phyloP scores from a whole-genome alignment of 2,888 invertebrate genomes.

The Scaptodrosophila latifasciaeformis region DNA sequence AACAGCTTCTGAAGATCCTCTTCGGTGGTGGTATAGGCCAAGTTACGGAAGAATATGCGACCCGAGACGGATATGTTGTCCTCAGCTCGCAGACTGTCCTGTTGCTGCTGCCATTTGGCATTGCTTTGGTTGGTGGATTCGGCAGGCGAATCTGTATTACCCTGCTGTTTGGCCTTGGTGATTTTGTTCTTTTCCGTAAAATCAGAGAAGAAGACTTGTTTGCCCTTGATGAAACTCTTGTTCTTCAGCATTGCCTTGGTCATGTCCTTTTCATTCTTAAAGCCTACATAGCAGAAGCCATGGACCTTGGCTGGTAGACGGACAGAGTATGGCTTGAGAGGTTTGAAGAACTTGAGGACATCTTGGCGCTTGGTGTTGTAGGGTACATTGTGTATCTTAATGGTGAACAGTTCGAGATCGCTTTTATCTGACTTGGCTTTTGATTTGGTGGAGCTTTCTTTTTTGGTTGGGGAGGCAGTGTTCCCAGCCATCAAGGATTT shows the following conservation, averaged over 20 bases:
- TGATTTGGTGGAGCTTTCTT: slow-evolving; percentile 64
- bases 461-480: slow-evolving; percentile 17
- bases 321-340: slow-evolving; percentile 85
- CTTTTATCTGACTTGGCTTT: slow-evolving; percentile 73
- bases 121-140: slow-evolving; percentile 60
- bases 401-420: slow-evolving; percentile 76
- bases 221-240: slow-evolving; percentile 88
- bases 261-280: slow-evolving; percentile 86
- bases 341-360: slow-evolving; percentile 89
- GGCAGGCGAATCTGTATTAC: slow-evolving; percentile 17
- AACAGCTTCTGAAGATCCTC: slow-evolving; percentile 89
- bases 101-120: slow-evolving; percentile 80
- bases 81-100: slow-evolving; percentile 80
- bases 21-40: slow-evolving; percentile 90
- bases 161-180: slow-evolving; percentile 59
- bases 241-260: slow-evolving; percentile 88
- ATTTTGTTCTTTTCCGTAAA: slow-evolving; percentile 76
- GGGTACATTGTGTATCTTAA: slow-evolving; percentile 87
- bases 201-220: slow-evolving; percentile 78
- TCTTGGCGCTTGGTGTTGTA: slow-evolving; percentile 88
- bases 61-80: slow-evolving; percentile 93
- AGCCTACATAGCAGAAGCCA: slow-evolving; percentile 94
- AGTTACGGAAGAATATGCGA: slow-evolving; percentile 92
- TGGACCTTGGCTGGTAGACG: slow-evolving; percentile 85
- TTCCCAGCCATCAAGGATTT: slow-evolving; percentile 78